A percentile compares a stretch with the other conserved stretches of the same genome.
These are phyloP conservation scores for Heliconius aoede DNA, from an alignment of 2,888 invertebrate species.

Conservation along the genomic window DNA sequence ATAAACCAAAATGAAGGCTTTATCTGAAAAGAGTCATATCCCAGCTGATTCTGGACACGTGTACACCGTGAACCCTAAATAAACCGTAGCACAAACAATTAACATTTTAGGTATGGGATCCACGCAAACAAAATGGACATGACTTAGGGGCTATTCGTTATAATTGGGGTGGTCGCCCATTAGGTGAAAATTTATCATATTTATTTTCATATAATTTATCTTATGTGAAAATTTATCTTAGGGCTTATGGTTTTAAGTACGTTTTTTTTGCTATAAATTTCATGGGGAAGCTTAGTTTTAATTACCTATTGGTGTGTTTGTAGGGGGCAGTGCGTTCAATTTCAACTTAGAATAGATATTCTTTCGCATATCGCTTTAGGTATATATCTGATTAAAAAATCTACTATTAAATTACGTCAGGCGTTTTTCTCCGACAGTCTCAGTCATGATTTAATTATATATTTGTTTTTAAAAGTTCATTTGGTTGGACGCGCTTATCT, in stretches of 20 bases:
- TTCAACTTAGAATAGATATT: too few species aligned
- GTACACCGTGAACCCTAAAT: constrained; percentile 46
- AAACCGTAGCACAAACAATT: constrained; percentile 49
- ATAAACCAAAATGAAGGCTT: not conserved
- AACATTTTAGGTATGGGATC: constrained; percentile 33
- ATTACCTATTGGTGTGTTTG: not conserved
- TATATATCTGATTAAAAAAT: not conserved
- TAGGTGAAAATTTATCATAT: constrained; percentile 11
- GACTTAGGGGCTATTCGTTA: constrained; percentile 31
- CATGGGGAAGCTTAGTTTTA: not conserved
- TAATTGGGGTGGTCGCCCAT: constrained; percentile 28
- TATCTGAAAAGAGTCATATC: constrained; percentile 33
- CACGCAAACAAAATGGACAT: constrained; percentile 32
- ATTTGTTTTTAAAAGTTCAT: too few species aligned
- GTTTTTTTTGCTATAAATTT: not conserved
- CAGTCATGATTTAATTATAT: not conserved
- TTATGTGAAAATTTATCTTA: constrained; percentile 10
- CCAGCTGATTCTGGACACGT: constrained; percentile 50
- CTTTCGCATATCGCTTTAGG: too few species aligned
- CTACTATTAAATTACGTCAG: not conserved
- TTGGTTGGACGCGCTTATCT: not conserved
- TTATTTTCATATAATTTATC: too few species aligned
- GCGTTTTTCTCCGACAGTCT: not conserved
- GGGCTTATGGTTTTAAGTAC: not conserved
- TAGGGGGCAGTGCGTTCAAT: too few species aligned